Evolutionary conservation across 2,797 vertebrate species (phyloP).

Genomic region (Danionella dracula): DNA sequence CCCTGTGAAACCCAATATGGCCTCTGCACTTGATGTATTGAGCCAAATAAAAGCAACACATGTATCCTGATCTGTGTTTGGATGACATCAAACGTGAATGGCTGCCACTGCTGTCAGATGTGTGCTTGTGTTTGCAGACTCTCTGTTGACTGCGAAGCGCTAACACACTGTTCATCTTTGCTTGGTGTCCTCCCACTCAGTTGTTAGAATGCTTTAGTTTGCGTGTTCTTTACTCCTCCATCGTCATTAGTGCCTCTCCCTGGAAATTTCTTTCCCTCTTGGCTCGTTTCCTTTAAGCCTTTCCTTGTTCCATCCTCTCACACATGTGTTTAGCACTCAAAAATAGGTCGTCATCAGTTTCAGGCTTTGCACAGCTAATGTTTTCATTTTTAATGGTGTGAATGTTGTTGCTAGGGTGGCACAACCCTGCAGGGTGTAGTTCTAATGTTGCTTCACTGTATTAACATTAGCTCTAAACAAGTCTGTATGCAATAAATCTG

Average conservation of each 20-base stretch:
- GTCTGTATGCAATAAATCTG: too few species aligned
- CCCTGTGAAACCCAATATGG: background rate
- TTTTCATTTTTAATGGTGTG: too few species aligned
- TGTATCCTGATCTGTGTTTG: background rate
- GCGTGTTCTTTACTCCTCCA: background rate
- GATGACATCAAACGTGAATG: constrained; percentile 5
- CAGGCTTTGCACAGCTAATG: background rate
- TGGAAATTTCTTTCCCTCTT: background rate
- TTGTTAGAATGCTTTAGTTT: background rate
- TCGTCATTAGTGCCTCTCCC: background rate
- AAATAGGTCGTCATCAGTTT: constrained; percentile 3
- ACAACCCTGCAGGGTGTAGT: too few species aligned
- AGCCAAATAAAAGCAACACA: constrained; percentile 11
- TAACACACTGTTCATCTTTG: background rate
- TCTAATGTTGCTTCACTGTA: too few species aligned
- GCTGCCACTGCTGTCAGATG: background rate
- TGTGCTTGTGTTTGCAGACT: constrained; percentile 6
- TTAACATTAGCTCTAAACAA: too few species aligned
- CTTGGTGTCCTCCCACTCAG: constrained; percentile 23
- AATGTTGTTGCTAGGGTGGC: too few species aligned
- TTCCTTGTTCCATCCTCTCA: background rate
- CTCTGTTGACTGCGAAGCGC: constrained; percentile 6
- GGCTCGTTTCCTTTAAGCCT: background rate
- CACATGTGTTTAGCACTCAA: background rate
- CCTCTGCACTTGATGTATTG: background rate